Conservation (phyloP, 2,888 invertebrate genomes). For the Dusona sp. region DNA sequence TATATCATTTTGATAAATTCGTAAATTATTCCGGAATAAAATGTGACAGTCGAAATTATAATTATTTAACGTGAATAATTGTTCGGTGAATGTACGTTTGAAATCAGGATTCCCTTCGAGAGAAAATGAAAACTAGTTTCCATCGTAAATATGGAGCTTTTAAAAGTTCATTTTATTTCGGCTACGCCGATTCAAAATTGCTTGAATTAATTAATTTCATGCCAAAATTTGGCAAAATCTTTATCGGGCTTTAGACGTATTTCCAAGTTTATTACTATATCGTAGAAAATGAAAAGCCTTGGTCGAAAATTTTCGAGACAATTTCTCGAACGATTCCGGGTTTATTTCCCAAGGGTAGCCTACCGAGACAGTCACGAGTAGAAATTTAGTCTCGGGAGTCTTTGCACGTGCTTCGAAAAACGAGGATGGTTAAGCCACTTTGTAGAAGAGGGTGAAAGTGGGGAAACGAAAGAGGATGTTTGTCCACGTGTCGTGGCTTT, state of each 20-base stretch:
- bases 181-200: not conserved
- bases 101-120: not conserved
- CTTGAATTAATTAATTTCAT: not conserved
- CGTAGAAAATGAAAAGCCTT: not conserved
- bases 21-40: not conserved
- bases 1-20: too few species aligned
- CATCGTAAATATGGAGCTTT: not conserved
- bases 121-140: not conserved
- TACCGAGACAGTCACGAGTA: conserved; percentile 6
- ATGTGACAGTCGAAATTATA: not conserved
- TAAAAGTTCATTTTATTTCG: not conserved
- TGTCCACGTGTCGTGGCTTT: conserved; percentile 26
- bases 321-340: not conserved
- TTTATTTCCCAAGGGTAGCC: conserved; percentile 7
- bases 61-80: not conserved
- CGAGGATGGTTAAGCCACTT: conserved; percentile 28
- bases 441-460: not conserved
- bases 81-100: not conserved
- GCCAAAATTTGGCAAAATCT: not conserved
- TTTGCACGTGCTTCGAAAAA: conserved; percentile 20
- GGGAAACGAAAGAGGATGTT: not conserved
- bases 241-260: not conserved
- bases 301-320: not conserved
- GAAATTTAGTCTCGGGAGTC: conserved; percentile 13
- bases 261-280: not conserved